These are phyloP conservation scores for Vulpes vulpes DNA, from an alignment of 2,113 vertebrate species.

Conservation along the genomic window DNA sequence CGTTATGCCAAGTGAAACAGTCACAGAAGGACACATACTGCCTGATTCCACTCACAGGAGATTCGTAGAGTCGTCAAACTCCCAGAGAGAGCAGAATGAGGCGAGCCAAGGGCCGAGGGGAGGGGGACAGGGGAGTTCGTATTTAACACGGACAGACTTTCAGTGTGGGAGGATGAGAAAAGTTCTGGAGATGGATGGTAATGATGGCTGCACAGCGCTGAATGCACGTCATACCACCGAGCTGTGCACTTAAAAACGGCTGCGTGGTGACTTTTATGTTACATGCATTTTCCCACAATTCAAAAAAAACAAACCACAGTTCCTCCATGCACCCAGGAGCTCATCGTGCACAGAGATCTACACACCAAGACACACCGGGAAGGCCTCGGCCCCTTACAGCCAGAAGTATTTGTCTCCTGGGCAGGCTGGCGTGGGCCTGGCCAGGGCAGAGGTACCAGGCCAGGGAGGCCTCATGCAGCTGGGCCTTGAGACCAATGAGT, in stretches of 20 bases:
- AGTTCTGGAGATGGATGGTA: no score
- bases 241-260: no score
- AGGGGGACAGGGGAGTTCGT: accelerated
- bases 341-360: background rate
- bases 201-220: background rate
- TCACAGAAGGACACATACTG: no score
- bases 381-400: accelerated
- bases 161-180: no score
- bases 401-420: background rate
- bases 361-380: background rate
- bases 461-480: background rate
- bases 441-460: background rate
- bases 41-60: accelerated
- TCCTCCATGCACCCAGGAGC: background rate
- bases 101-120: background rate
- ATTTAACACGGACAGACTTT: background rate
- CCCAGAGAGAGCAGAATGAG: background rate
- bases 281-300: background rate
- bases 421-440: background rate
- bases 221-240: background rate
- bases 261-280: background rate
- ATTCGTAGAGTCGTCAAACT: background rate
- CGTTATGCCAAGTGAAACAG: background rate
- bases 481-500: background rate
- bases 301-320: background rate